Evolutionary conservation across 2,113 vertebrate genomes (phyloP).

Genomic region (Forbesichthys agassizii): DNA sequence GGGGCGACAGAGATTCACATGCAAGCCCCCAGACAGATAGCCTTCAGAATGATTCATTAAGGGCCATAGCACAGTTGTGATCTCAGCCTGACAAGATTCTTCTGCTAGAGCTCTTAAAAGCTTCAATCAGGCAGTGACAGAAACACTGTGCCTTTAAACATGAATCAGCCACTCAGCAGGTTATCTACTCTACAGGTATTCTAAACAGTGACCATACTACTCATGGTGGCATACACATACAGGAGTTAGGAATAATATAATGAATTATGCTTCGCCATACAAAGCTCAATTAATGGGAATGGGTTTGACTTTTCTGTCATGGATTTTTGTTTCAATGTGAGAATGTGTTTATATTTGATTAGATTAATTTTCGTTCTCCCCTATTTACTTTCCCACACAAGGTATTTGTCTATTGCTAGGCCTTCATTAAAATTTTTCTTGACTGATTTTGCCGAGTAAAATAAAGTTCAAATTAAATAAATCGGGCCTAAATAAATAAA

Average conservation of each 20-base stretch:
- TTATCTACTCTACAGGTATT: conserved; percentile 49
- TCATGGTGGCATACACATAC: conserved; percentile 40
- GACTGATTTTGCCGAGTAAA: too few relatives aligned
- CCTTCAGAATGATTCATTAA: conserved; percentile 59
- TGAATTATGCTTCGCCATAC: conserved; percentile 11
- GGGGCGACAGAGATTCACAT: conserved; percentile 54
- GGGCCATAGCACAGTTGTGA: conserved; percentile 50
- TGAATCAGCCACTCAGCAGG: conserved; percentile 61
- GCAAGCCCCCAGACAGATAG: conserved; percentile 61
- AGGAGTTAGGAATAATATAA: conserved; percentile 10
- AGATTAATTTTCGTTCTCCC: too few relatives aligned
- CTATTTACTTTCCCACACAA: too few relatives aligned
- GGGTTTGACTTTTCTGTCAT: too few relatives aligned
- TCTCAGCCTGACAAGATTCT: conserved; percentile 41
- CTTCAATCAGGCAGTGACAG: conserved; percentile 48
- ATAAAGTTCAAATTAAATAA: too few relatives aligned
- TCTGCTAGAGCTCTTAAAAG: conserved; percentile 47
- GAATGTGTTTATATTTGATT: background rate
- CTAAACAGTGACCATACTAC: conserved; percentile 57
- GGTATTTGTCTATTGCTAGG: too few relatives aligned
- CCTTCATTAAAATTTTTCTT: too few relatives aligned
- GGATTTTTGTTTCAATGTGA: too few relatives aligned
- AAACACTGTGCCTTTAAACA: conserved; percentile 46
- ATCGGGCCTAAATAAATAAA: too few relatives aligned
- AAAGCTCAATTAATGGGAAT: background rate